Evolutionary conservation across 2,888 invertebrate genomes (phyloP).

Genomic region (Ormyrus rosae): DNA sequence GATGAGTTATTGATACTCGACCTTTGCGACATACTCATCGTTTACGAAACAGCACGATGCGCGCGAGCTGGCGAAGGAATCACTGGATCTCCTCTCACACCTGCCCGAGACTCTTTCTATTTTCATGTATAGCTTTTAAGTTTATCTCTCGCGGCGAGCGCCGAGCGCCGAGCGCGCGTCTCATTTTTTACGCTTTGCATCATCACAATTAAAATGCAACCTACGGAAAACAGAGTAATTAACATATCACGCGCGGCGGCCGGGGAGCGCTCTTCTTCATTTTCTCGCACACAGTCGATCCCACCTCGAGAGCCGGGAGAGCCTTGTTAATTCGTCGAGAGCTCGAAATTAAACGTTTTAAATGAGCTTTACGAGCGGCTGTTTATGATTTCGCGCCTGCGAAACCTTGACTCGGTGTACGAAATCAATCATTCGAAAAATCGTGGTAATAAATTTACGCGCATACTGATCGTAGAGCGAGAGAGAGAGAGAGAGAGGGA

Average conservation of each 20-base stretch:
- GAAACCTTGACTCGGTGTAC: not conserved
- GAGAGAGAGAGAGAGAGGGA: not conserved
- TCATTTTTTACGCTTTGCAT: not conserved
- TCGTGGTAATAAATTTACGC: conserved; percentile 3
- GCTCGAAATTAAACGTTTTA: not conserved
- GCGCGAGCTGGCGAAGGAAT: not conserved
- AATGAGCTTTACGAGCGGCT: conserved; percentile 4
- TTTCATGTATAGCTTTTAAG: not conserved
- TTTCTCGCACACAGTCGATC: not conserved
- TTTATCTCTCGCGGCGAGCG: too few species aligned
- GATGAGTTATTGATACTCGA: conserved; percentile 56
- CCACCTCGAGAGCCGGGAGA: not conserved
- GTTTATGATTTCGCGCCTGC: not conserved
- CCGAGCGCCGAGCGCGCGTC: too few species aligned
- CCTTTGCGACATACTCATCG: conserved; percentile 52
- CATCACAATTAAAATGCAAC: conserved; percentile 21
- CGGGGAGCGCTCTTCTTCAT: not conserved
- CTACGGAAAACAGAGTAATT: not conserved
- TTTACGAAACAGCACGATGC: conserved; percentile 44
- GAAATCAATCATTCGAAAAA: conserved; percentile 25
- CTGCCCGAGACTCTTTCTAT: not conserved
- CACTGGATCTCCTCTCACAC: conserved; percentile 1
- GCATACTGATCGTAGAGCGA: not conserved
- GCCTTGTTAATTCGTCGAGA: not conserved
- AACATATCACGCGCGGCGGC: not conserved